phyloP scores from a whole-genome alignment of 2,888 invertebrate genomes.

The Drosophila nigricruria region DNA sequence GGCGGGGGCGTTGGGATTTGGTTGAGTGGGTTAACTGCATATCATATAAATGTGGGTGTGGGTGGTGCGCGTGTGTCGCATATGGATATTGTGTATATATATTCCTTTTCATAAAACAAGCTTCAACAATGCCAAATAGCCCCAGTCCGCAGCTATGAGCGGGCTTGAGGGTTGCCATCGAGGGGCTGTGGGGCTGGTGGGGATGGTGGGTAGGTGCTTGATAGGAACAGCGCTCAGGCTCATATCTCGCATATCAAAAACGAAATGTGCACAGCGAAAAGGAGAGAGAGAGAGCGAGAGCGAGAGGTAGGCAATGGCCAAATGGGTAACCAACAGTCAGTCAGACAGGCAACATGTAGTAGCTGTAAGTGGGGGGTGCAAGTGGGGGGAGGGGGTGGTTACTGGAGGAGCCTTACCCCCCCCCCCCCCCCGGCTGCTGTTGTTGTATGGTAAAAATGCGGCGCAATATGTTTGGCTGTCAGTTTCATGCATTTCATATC shows the following conservation, averaged over 20 bases:
- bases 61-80: conserved; percentile 59
- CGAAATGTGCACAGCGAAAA: conserved; percentile 16
- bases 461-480: conserved; percentile 80
- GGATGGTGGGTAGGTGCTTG: conserved; percentile 20
- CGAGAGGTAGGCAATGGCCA: conserved; percentile 36
- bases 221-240: conserved; percentile 38
- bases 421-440: background rate
- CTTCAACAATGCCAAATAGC: conserved; percentile 64
- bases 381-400: background rate
- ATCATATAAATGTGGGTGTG: conserved; percentile 38
- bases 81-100: conserved; percentile 66
- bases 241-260: conserved; percentile 56
- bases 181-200: background rate
- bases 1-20: background rate
- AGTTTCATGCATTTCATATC: conserved; percentile 81
- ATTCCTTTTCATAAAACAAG: conserved; percentile 68
- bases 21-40: conserved; percentile 46
- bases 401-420: conserved; percentile 9
- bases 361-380: background rate
- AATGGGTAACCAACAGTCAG: conserved; percentile 73
- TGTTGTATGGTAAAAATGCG: conserved; percentile 66
- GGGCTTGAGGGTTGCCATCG: background rate
- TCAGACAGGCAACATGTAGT: conserved; percentile 53
- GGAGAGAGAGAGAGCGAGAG: background rate
- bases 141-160: conserved; percentile 31